Conservation (phyloP, 2,113 vertebrate species). For the Myrmecobius fasciatus region DNA sequence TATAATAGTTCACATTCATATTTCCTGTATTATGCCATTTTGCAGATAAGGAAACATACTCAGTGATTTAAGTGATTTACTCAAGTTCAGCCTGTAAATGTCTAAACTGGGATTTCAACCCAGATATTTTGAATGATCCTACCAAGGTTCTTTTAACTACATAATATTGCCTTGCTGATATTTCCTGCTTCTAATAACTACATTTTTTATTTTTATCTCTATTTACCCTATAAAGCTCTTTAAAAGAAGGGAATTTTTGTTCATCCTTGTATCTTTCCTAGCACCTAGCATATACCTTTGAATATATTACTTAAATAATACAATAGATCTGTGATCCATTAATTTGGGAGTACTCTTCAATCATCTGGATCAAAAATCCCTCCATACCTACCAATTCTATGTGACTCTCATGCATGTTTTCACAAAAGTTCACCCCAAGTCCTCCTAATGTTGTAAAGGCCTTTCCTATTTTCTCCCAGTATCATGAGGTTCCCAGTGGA, state of each 20-base stretch:
- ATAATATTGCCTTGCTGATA: background rate
- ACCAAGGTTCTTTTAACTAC: background rate
- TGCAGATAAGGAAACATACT: background rate
- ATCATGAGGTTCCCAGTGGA: background rate
- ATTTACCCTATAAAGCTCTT: background rate
- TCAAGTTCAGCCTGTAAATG: background rate
- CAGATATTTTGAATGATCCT: background rate
- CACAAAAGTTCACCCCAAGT: background rate
- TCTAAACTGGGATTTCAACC: background rate
- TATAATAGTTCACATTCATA: background rate
- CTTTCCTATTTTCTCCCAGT: background rate
- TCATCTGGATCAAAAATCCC: background rate
- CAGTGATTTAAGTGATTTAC: background rate
- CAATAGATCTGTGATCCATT: background rate
- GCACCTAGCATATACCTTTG: background rate
- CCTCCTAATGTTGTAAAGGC: background rate
- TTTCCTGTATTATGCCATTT: background rate
- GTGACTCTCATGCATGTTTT: background rate
- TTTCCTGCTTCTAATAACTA: background rate
- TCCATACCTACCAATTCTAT: background rate
- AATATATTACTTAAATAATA: background rate
- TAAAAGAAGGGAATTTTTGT: background rate
- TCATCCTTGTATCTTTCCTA: constrained; percentile 30
- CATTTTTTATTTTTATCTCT: background rate
- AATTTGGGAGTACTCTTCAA: background rate